These are phyloP conservation scores for Heloderma charlesbogerti DNA, from an alignment of 2,113 vertebrate genomes.

Conservation along the genomic window DNA sequence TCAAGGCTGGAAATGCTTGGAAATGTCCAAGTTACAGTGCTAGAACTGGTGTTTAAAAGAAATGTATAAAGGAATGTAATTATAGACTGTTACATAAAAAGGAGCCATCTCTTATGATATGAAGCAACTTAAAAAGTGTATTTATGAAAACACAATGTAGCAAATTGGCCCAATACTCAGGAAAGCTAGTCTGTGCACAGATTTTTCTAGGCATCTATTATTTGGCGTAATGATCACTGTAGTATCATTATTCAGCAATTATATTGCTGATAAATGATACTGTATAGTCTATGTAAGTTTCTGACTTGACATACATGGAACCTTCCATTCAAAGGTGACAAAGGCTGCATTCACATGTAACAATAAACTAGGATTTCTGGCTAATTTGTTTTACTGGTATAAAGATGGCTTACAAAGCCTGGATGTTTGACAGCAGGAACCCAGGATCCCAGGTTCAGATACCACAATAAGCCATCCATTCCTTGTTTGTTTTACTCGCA, in stretches of 20 bases:
- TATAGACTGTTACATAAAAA: not conserved
- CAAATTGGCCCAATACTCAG: not conserved
- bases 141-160: not conserved
- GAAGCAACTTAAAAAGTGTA: not conserved
- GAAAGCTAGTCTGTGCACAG: not conserved
- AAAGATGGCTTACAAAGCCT: not conserved
- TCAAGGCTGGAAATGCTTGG: not conserved
- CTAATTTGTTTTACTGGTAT: not conserved
- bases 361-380: not conserved
- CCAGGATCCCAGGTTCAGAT: too few relatives aligned
- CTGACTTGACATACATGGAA: not conserved
- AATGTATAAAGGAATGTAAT: not conserved
- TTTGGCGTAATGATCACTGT: not conserved
- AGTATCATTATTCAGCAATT: not conserved
- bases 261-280: too few relatives aligned
- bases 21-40: not conserved
- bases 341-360: too few relatives aligned
- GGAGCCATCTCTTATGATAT: not conserved
- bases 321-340: too few relatives aligned
- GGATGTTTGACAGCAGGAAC: not conserved
- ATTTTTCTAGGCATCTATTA: not conserved
- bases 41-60: not conserved
- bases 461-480: too few relatives aligned
- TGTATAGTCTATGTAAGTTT: not conserved
- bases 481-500: too few relatives aligned